phyloP scores from a whole-genome alignment of 2,888 invertebrate genomes.

The Drosophila nr. perissopoda region DNA sequence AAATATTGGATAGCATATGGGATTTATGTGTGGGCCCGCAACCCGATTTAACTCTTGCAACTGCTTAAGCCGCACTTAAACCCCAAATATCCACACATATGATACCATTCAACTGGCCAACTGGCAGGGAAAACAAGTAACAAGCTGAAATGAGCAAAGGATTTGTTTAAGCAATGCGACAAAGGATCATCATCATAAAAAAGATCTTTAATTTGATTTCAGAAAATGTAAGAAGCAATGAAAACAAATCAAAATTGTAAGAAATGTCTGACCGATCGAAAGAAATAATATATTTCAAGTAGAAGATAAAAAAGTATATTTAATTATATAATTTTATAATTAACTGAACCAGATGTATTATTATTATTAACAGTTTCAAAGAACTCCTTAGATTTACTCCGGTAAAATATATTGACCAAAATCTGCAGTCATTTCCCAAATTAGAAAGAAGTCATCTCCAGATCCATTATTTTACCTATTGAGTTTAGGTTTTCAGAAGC shows the following conservation, averaged over 20 bases:
- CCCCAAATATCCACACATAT: slow-evolving; percentile 62
- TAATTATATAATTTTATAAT: background rate
- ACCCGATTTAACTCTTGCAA: slow-evolving; percentile 69
- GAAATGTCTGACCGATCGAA: background rate
- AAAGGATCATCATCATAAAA: background rate
- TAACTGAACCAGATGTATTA: background rate
- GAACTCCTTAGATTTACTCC: background rate
- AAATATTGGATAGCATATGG: slow-evolving; percentile 61
- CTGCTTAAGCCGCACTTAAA: slow-evolving; percentile 59
- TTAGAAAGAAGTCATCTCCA: background rate
- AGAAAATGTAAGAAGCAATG: background rate
- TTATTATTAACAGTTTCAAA: background rate
- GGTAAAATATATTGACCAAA: background rate
- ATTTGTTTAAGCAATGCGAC: background rate
- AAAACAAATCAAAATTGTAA: background rate
- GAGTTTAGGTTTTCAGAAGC: background rate
- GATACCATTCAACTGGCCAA: no score
- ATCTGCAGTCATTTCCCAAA: background rate
- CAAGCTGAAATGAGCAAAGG: slow-evolving; percentile 33
- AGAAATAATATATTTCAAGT: background rate
- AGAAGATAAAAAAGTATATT: background rate
- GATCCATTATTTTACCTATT: background rate
- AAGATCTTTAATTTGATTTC: background rate
- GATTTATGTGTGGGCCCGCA: slow-evolving; percentile 48
- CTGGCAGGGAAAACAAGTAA: background rate